Base-by-base conservation (phyloP, 2,888 invertebrate species). In the Xestia xanthographa region DNA sequence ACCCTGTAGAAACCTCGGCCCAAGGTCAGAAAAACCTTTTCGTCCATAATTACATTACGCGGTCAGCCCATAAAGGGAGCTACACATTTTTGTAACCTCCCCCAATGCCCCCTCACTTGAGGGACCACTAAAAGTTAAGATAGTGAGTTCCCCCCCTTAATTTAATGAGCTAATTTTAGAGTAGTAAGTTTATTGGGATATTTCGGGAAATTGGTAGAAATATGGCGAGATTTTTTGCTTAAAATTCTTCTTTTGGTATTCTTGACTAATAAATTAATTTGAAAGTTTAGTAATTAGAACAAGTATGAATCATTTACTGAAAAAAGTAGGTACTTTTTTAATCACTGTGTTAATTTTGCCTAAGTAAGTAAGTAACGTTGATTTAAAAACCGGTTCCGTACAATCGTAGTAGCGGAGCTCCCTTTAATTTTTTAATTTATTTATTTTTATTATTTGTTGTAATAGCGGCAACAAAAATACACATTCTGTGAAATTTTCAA, bases 81-180 rank as follows among this genome's bases (percentile, higher is more conserved):
- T 79, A 78, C 85, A 83, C 78, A 90, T 87, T 88, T 89, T 86
- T 85, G 82, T 78, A 62, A 80, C 76, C 86, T 6, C 73, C 72
- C 66, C 50, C 73, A 22, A 17, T 22, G 1, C 41, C 41, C n/a
- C 48, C 56, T n/a, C 11, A 14, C 38, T n/a, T 26, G 1, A 17
- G 67, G 43, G 29, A 38, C 65, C 56, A 50, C 66, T 74, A 65
- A 66, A 83, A 76, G 65, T 26, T 65, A 66, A 76, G 79, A 74
- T 79, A 83, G 63, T 74, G 56, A 48, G 56, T 62, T 68, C 38
- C 6, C 11, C 20, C 22, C 41, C 48, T 45, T 56, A 62, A 72
- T 69, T 80, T 62, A 70, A 56, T 45, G 58, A 77, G 50, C 67
- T 71, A 50, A 62, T 85, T 83, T 82, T 66, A 20, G 41, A 62